Evolutionary conservation across 1,140 invertebrate genomes (phyloP).

Genomic region (Diuraphis noxia): DNA sequence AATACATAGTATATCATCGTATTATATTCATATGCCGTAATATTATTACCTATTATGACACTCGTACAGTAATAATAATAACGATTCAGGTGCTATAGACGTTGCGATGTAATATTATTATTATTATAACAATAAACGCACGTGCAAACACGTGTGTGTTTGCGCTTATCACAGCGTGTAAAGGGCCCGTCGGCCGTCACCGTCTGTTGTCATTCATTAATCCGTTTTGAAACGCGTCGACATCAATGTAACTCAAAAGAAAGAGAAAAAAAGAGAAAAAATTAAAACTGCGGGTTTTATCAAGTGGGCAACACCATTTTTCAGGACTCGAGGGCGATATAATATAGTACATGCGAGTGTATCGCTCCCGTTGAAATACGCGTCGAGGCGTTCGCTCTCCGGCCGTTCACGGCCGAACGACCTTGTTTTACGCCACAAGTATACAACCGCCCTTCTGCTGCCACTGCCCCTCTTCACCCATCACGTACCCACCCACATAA

Average conservation of each 20-base stretch:
- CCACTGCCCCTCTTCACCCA: background rate
- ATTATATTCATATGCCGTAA: background rate
- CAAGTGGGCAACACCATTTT: slow-evolving; percentile 30
- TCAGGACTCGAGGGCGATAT: background rate
- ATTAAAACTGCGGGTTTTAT: slow-evolving; percentile 9
- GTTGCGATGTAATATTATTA: background rate
- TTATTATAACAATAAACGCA: background rate
- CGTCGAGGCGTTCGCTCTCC: background rate
- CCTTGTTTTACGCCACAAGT: background rate
- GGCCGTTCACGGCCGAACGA: slow-evolving; percentile 19
- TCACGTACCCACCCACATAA: background rate
- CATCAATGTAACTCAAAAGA: background rate
- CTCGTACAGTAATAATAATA: background rate
- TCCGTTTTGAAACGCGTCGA: slow-evolving; percentile 43
- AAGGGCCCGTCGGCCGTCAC: background rate
- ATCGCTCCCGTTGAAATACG: background rate
- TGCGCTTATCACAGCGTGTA: background rate
- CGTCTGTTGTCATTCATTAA: slow-evolving; percentile 13
- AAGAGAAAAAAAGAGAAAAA: background rate
- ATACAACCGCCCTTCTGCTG: no score
- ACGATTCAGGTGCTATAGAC: background rate
- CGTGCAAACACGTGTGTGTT: background rate
- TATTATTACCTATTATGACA: background rate
- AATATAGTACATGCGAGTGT: background rate
- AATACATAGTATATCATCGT: background rate